Base-by-base conservation (phyloP, 2,888 invertebrate species). In the Callyntrura guangdongensis region DNA sequence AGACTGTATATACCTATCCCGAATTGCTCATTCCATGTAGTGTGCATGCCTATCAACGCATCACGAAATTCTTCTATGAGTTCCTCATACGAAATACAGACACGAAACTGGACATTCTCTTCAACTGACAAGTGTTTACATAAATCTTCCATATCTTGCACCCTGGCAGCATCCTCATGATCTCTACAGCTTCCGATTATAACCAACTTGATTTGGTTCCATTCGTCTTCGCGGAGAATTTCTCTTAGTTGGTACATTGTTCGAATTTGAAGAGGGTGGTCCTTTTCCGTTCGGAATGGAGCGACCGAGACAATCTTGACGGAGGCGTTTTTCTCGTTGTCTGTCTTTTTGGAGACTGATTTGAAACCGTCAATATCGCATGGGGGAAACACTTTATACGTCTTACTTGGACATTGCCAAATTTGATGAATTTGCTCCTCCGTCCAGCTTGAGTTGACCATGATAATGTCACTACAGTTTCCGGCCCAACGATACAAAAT, bases 21-120 rank as follows among this genome's bases (percentile, higher is more conserved):
- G 95, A 99, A 99, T 95, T 99, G 99, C 95, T 99, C 99, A 95
- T 99, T 99, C 97, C 98, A 97, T 99, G 99, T 99, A 47, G 99
- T 98, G 95, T 99, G 99, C 53, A 99, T 95, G 0, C 98, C 99
- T 92, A 99, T 97, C 77, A 96, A 96, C 49, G 97, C 96, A 89
- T 95, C 94, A 4, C 94, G 92, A 95, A 98, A 96, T 93, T 97
- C 96, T 87, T 96, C 95, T 90, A 98, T 96, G 84, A 99, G 95
- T 77, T 98, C 97, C 0, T 97, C 96, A 95, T 98, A 98, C 0
- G 98, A 95, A 45, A 98, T 96, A 95, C 99, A 99, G 6, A 99
- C 96, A 94, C 97, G 97, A 95, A 99, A 99, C 94, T 97, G 97
- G 0, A 99, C 98, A 94, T 97, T 97, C 90, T 97, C 96, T 93